Evolutionary conservation across 64 coral and sea anemone genomes (phyloP), one percentile per base, ranked within the genome.

Genomic region (Montipora sp.): DNA sequence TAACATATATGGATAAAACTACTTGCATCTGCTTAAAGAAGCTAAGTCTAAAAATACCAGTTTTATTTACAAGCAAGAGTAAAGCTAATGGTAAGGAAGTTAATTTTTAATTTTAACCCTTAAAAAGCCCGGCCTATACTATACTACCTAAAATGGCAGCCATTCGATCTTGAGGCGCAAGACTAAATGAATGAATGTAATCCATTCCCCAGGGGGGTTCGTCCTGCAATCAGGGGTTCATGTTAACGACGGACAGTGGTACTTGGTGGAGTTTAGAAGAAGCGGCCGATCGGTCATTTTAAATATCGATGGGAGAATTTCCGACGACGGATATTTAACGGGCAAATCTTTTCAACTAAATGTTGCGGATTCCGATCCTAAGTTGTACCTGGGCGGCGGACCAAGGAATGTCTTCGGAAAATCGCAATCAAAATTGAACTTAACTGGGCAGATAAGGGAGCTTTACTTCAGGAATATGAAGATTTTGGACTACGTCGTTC

Each of bases 261-360:
- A 93, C 48, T 88, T 83, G 83, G 83, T 93, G 24, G 91, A 93
- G 60, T 78, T 93, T 24, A 88, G 57, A 19, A 76, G 75, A 75
- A 20, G 48, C 18, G 73, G 20, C 8, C 83, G 48, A 43, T 36
- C 77, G 6, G 83, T 73, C 66, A 59, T 15, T 2, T 68, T 93
- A 24, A 88, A 79, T 8, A 76, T 93, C 7, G 84, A 93, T 51
- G 73, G 75, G 11, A 60, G 48, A 24, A 15, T 27, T 21, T 51
- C 7, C 20, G 46, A 16, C 47, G 67, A 57, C 20, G 83, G 48
- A 12, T 3, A 53, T 11, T 45, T 78, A 19, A 21, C 75, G 0
- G 83, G 59, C 12, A 74, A 43, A 23, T 55, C 44, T 24, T 88
- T 80, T 36, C 47, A 93, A 45, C 72, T 77, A 51, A 72, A 77